A percentile compares a stretch with the other conserved stretches of the same genome.
Conservation (phyloP, 2,888 invertebrate genomes). For the Mesorhabditis belari region DNA sequence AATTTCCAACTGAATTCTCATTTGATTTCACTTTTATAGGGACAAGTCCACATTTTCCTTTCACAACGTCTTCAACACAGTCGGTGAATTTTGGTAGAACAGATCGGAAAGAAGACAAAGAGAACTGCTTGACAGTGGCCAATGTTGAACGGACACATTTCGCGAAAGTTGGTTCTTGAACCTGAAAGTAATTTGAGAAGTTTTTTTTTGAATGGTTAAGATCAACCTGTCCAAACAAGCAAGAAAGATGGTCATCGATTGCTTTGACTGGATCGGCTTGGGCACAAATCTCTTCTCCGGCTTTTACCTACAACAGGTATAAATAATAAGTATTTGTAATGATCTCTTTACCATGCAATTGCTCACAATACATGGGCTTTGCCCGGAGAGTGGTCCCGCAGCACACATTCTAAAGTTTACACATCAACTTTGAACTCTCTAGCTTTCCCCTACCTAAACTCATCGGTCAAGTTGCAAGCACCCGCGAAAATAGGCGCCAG, state of each 20-base stretch:
- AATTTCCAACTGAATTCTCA: too few relatives aligned
- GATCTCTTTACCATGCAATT: constrained; percentile 35
- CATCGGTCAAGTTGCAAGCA: constrained; percentile 41
- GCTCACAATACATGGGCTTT: constrained; percentile 38
- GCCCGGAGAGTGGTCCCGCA: constrained; percentile 21
- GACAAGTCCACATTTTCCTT: constrained; percentile 41
- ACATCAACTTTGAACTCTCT: background rate
- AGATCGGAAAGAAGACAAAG: constrained; percentile 30
- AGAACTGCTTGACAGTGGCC: constrained; percentile 46
- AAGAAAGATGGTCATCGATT: constrained; percentile 44
- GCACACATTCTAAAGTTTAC: constrained; percentile 11
- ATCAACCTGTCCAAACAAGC: constrained; percentile 36
- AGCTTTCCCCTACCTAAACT: constrained; percentile 24
- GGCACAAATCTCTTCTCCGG: constrained; percentile 44
- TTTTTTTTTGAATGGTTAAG: background rate
- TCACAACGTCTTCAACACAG: constrained; percentile 44
- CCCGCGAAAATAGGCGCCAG: constrained; percentile 49
- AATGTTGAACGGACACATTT: constrained; percentile 46
- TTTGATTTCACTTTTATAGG: constrained; percentile 36
- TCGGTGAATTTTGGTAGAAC: constrained; percentile 46
- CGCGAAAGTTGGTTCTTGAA: constrained; percentile 46
- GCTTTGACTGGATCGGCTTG: constrained; percentile 44
- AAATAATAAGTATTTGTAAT: too few relatives aligned
- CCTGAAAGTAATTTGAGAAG: constrained; percentile 10
- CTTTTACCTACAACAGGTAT: too few relatives aligned